These are phyloP conservation scores for Ceyx margarethae DNA, from an alignment of 2,113 vertebrate species.

Conservation along the genomic window DNA sequence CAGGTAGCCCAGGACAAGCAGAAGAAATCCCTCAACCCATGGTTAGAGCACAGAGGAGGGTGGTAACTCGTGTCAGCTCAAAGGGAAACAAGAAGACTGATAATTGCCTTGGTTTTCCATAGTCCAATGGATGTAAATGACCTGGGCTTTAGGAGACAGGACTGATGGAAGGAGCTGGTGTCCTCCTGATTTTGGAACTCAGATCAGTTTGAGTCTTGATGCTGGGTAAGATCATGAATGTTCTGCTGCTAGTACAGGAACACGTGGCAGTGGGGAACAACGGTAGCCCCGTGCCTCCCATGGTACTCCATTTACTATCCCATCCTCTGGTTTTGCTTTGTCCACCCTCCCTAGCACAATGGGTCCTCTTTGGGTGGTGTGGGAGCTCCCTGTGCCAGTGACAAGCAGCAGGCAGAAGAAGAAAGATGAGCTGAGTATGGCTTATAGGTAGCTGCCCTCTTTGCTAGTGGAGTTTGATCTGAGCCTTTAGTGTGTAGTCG, in stretches of 20 bases:
- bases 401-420: not conserved
- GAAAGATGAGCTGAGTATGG: not conserved
- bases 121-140: not conserved
- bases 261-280: fast-evolving
- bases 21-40: not conserved
- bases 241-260: not conserved
- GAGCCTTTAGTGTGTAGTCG: not conserved
- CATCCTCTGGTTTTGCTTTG: not conserved
- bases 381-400: not conserved
- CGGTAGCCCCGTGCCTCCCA: not conserved
- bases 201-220: not conserved
- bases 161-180: not conserved
- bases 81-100: not conserved
- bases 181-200: not conserved
- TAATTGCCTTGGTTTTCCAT: not conserved
- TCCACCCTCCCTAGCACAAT: not conserved
- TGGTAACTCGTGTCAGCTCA: not conserved
- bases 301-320: not conserved
- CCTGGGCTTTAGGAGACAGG: not conserved
- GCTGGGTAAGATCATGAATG: not conserved
- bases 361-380: fast-evolving
- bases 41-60: fast-evolving
- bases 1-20: slow-evolving; percentile 50
- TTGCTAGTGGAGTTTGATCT: not conserved
- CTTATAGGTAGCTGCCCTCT: fast-evolving